phyloP scores from a whole-genome alignment of 2,797 vertebrate genomes.

The Spea hammondii region DNA sequence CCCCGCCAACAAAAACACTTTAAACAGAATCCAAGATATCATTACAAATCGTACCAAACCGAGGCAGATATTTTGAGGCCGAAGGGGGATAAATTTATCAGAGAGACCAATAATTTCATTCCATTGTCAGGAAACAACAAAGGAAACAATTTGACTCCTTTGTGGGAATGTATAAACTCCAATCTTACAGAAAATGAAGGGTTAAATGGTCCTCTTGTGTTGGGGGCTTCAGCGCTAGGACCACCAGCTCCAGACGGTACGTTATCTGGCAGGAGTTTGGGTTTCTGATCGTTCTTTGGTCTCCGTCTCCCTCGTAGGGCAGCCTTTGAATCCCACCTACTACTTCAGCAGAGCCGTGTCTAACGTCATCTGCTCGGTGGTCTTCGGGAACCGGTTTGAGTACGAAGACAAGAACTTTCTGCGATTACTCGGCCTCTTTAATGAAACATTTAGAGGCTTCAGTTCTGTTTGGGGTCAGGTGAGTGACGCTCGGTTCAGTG shows the following conservation, averaged over 20 bases:
- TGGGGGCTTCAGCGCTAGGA: too few relatives aligned
- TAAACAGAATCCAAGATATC: too few relatives aligned
- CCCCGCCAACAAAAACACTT: not conserved
- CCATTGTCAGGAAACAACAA: too few relatives aligned
- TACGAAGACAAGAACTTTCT: constrained; percentile 66
- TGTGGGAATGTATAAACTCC: too few relatives aligned
- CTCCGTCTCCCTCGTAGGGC: constrained; percentile 2
- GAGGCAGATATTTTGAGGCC: not conserved
- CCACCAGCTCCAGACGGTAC: too few relatives aligned
- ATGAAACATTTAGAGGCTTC: constrained; percentile 11
- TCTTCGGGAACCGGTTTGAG: constrained; percentile 69
- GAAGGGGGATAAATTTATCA: not conserved
- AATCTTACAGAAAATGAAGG: too few relatives aligned
- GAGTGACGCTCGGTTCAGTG: not conserved
- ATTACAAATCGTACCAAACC: too few relatives aligned
- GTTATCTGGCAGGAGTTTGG: too few relatives aligned
- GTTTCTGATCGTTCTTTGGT: not conserved
- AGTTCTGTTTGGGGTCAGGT: constrained; percentile 66
- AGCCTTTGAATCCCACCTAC: constrained; percentile 56
- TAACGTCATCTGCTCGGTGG: constrained; percentile 72
- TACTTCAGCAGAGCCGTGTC: constrained; percentile 62
- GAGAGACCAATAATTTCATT: too few relatives aligned
- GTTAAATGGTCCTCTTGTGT: too few relatives aligned
- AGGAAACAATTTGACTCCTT: too few relatives aligned
- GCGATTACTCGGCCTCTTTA: constrained; percentile 56